Evolutionary conservation across 1,140 invertebrate species (phyloP).

Genomic region (Apis cerana): DNA sequence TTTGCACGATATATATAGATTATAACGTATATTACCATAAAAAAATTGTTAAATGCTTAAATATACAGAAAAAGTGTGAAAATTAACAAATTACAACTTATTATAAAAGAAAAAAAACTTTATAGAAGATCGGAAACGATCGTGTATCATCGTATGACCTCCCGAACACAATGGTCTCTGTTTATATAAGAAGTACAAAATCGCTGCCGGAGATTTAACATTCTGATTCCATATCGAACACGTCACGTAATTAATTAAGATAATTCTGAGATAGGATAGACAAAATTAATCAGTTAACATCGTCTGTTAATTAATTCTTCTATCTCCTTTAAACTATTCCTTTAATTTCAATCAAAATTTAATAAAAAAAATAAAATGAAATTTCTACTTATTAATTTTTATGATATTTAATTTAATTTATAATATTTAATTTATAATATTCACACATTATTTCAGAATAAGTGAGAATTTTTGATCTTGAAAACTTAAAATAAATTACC

Average conservation of each 20-base stretch:
- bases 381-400: background rate
- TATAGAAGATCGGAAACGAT: background rate
- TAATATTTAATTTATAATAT: too few relatives aligned
- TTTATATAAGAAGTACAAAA: background rate
- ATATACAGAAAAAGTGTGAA: too few relatives aligned
- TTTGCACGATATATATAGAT: background rate
- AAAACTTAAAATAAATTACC: too few relatives aligned
- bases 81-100: too few relatives aligned
- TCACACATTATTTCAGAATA: too few relatives aligned
- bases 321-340: background rate
- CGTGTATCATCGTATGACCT: background rate
- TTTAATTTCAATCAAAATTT: background rate
- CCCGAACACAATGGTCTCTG: background rate
- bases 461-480: too few relatives aligned
- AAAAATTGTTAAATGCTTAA: too few relatives aligned
- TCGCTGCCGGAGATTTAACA: background rate
- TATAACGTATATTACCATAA: too few relatives aligned
- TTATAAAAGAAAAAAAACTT: too few relatives aligned
- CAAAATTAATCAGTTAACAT: background rate
- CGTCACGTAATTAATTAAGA: background rate
- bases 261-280: background rate
- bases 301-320: background rate
- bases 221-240: background rate
- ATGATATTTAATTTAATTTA: too few relatives aligned
- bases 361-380: background rate